Percentiles rank a stretch among this genome's conserved stretches.
Evolutionary conservation across 1,140 invertebrate genomes (phyloP).

Genomic region (Drosophila tsacasi): DNA sequence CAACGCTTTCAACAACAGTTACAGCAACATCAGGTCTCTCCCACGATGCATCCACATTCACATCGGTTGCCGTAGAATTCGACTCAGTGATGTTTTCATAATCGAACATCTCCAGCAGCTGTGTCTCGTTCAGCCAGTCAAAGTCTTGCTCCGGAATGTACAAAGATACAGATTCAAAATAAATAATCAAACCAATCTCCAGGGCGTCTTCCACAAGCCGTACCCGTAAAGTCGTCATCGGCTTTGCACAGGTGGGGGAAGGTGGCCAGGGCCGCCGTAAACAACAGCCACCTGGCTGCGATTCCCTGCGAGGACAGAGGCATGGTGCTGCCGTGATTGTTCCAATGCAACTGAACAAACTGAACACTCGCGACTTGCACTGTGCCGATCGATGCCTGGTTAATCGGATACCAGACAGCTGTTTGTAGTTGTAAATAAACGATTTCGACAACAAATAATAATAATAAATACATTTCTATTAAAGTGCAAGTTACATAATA

Average conservation of each 20-base stretch:
- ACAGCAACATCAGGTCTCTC: not conserved
- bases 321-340: slow-evolving; percentile 27
- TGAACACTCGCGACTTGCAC: not conserved
- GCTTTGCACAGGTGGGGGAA: slow-evolving; percentile 1
- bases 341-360: slow-evolving; percentile 35
- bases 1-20: not conserved
- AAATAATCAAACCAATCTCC: not conserved
- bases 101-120: slow-evolving; percentile 31
- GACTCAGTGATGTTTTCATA: slow-evolving; percentile 23
- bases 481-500: not conserved
- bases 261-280: slow-evolving; percentile 3
- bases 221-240: slow-evolving; percentile 18
- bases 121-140: slow-evolving; percentile 50
- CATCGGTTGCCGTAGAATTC: slow-evolving; percentile 4
- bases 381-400: not conserved
- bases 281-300: slow-evolving; percentile 27
- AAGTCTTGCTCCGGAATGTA: slow-evolving; percentile 25
- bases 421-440: not conserved
- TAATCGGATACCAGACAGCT: slow-evolving; percentile 20
- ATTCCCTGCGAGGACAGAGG: not conserved
- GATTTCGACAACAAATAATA: not conserved
- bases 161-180: not conserved
- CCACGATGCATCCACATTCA: not conserved
- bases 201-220: too few relatives aligned
- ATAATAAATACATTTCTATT: not conserved